A percentile compares a stretch with the other conserved stretches of the same genome.
Conservation (phyloP, 2,888 invertebrate species). For the Stegophylla sp. region DNA sequence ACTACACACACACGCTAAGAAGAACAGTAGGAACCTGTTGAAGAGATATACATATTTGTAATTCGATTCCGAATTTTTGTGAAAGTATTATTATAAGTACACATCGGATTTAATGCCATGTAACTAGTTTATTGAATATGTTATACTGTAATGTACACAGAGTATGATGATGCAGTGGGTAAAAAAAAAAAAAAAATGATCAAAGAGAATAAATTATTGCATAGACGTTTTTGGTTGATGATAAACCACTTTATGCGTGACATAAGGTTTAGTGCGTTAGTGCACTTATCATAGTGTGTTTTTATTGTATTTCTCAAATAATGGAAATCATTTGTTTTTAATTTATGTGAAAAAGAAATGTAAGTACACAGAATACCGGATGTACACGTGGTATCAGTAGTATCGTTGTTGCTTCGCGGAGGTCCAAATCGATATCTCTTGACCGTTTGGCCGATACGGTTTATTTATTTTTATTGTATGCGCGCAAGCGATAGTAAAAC, state of each 20-base stretch:
- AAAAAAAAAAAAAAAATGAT: background rate
- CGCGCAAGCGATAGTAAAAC: background rate
- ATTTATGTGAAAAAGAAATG: constrained; percentile 10
- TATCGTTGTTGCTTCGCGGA: background rate
- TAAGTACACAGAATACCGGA: too few relatives aligned
- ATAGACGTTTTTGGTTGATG: background rate
- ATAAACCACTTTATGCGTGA: constrained; percentile 3
- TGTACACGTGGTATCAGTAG: too few relatives aligned
- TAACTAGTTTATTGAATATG: too few relatives aligned
- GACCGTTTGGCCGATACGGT: background rate
- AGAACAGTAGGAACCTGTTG: too few relatives aligned
- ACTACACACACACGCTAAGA: too few relatives aligned
- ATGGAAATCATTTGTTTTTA: constrained; percentile 17
- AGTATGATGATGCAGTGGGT: background rate
- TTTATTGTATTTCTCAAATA: background rate
- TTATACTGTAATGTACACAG: too few relatives aligned
- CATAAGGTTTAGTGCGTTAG: too few relatives aligned
- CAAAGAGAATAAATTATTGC: background rate
- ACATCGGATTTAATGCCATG: too few relatives aligned
- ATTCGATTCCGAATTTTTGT: too few relatives aligned
- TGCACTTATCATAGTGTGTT: too few relatives aligned
- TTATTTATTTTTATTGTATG: background rate
- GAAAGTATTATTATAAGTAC: too few relatives aligned
- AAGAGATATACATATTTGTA: too few relatives aligned
- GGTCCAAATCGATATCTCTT: constrained; percentile 16